Base-by-base conservation (phyloP, 2,888 invertebrate genomes). In the Isoperla grammatica region DNA sequence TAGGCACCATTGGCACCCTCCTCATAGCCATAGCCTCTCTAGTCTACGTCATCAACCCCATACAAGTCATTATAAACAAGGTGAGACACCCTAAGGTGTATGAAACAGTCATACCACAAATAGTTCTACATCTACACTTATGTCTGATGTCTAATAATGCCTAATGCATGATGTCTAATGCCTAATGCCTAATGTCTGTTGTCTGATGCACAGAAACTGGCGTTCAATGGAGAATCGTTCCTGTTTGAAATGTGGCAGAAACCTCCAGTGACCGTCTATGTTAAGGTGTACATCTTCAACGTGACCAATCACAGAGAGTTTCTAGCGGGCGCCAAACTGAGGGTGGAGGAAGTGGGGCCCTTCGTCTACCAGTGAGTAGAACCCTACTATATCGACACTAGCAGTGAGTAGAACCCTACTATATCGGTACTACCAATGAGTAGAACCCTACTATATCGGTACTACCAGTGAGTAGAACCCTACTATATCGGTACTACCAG, bases 351-450 rank as follows among this genome's bases (percentile, higher is more conserved):
- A 76, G 72, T 90, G 17, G 92, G 92, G 0, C 92, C 92, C 0
- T 91, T 88, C 69, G 83, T 87, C 15, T 95, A 90, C 75, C 84
- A 84, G 90, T 90, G 74, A 80, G 82, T 77, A 58, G 8, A n/a
- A n/a, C n/a, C n/a, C n/a, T n/a, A n/a, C n/a, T n/a, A n/a, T n/a
- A n/a, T n/a, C n/a, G n/a, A n/a, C n/a, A n/a, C n/a, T n/a, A n/a
- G n/a, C n/a, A n/a, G n/a, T n/a, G n/a, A n/a, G n/a, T n/a, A n/a
- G n/a, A n/a, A n/a, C n/a, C n/a, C n/a, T n/a, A n/a, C n/a, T n/a
- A n/a, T n/a, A n/a, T n/a, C n/a, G n/a, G n/a, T n/a, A n/a, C n/a
- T n/a, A n/a, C n/a, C n/a, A n/a, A n/a, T n/a, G n/a, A n/a, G n/a
- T n/a, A n/a, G n/a, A n/a, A n/a, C n/a, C n/a, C n/a, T n/a, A n/a